phyloP scores from a whole-genome alignment of 2,797 vertebrate species.

The Borostomias antarcticus region DNA sequence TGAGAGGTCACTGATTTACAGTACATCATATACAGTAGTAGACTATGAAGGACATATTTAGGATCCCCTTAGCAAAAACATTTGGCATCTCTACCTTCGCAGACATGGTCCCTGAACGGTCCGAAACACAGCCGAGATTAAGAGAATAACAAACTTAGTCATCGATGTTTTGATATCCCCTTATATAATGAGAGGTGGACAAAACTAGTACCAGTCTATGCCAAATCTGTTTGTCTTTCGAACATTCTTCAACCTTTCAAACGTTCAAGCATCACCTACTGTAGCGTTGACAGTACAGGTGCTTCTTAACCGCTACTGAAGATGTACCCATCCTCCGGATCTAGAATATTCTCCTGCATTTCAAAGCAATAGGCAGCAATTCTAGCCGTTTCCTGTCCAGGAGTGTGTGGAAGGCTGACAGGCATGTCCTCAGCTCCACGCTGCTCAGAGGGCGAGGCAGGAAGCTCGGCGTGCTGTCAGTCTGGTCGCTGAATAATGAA shows the following conservation, averaged over 20 bases:
- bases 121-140: too few species aligned
- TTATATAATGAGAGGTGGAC: conserved; percentile 28
- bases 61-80: not conserved
- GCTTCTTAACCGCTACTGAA: not conserved
- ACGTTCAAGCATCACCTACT: not conserved
- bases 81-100: not conserved
- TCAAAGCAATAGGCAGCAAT: not conserved
- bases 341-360: conserved; percentile 2
- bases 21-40: not conserved
- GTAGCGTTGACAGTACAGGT: not conserved
- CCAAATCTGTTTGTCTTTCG: too few species aligned
- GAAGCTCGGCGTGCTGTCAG: conserved; percentile 9
- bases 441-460: conserved; percentile 2
- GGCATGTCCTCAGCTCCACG: not conserved
- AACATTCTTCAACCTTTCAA: too few species aligned
- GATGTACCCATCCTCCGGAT: not conserved
- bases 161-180: too few species aligned
- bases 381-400: not conserved
- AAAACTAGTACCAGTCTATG: conserved; percentile 35
- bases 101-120: too few species aligned
- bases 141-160: too few species aligned
- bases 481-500: conserved; percentile 21
- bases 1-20: conserved; percentile 12
- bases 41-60: not conserved
- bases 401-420: conserved; percentile 6